Percentiles rank a stretch among this genome's conserved stretches.
Conservation (phyloP, 1,140 invertebrate genomes). For the Aphaenogaster rudis region DNA sequence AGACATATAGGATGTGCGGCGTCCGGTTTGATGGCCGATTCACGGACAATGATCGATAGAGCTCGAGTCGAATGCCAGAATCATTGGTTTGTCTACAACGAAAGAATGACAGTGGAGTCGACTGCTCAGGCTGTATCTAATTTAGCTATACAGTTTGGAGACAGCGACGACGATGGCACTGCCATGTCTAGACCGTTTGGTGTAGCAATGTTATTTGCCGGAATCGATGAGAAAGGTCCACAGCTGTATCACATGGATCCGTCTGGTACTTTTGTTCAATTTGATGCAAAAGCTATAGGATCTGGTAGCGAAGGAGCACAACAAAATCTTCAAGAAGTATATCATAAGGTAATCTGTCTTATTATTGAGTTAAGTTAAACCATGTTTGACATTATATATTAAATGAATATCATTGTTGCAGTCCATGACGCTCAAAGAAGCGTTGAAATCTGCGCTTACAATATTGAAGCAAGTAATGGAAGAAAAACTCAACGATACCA, state of each 20-base stretch:
- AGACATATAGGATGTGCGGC: constrained; percentile 99
- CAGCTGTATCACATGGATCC: constrained; percentile 99
- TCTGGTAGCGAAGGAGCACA: constrained; percentile 99
- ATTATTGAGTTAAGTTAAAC: background rate
- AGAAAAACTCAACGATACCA: constrained; percentile 98
- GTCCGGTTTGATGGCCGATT: constrained; percentile 99
- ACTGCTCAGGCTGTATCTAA: constrained; percentile 99
- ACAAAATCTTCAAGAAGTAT: constrained; percentile 96
- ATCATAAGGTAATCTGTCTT: constrained; percentile 90
- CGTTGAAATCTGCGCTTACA: constrained; percentile 95
- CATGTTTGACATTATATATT: background rate
- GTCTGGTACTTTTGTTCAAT: constrained; percentile 98
- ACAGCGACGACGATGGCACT: constrained; percentile 97
- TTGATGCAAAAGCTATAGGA: constrained; percentile 99
- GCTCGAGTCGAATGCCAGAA: constrained; percentile 98
- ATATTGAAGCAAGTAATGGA: constrained; percentile 99
- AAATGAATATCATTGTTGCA: constrained; percentile 87
- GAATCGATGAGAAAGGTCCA: constrained; percentile 94
- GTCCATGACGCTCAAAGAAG: constrained; percentile 98
- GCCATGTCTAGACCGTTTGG: constrained; percentile 99
- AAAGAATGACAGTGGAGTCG: constrained; percentile 98
- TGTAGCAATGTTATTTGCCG: constrained; percentile 97
- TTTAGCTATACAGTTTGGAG: constrained; percentile 99
- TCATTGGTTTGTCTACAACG: constrained; percentile 99
- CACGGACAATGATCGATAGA: constrained; percentile 97